Evolutionary conservation across 2,888 invertebrate genomes (phyloP).

Genomic region (Cephus pulcher): DNA sequence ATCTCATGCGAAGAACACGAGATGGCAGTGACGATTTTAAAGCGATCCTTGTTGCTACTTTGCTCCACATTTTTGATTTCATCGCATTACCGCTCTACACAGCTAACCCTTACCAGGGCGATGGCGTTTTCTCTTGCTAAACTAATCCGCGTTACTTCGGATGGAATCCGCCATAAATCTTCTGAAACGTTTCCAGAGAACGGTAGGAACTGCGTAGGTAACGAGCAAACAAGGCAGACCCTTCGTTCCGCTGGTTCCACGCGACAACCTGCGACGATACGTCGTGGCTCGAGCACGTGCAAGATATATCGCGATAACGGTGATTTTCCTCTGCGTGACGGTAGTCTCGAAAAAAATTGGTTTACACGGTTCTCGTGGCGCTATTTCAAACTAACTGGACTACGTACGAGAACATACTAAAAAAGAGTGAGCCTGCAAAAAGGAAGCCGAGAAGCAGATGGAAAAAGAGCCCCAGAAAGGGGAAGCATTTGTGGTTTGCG

Average conservation of each 20-base stretch:
- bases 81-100: neutral
- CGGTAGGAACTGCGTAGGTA: neutral
- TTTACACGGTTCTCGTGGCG: neutral
- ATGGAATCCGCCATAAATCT: slow-evolving; percentile 1
- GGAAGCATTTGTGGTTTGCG: neutral
- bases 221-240: slow-evolving; percentile 8
- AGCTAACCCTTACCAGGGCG: neutral
- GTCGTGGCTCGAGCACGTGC: neutral
- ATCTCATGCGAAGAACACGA: neutral
- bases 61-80: neutral
- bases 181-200: neutral
- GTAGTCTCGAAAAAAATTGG: neutral
- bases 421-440: neutral
- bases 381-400: neutral
- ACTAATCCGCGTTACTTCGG: neutral
- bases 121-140: neutral
- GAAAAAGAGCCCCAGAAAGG: neutral
- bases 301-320: slow-evolving; percentile 2
- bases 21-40: neutral
- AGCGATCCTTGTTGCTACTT: neutral
- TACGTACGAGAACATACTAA: neutral
- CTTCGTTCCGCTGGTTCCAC: neutral
- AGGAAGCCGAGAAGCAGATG: neutral
- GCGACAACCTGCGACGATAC: neutral
- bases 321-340: neutral